A percentile compares a stretch with the other conserved stretches of the same genome.
Conservation (phyloP, 2,113 vertebrate species). For the Tauraco erythrolophus region DNA sequence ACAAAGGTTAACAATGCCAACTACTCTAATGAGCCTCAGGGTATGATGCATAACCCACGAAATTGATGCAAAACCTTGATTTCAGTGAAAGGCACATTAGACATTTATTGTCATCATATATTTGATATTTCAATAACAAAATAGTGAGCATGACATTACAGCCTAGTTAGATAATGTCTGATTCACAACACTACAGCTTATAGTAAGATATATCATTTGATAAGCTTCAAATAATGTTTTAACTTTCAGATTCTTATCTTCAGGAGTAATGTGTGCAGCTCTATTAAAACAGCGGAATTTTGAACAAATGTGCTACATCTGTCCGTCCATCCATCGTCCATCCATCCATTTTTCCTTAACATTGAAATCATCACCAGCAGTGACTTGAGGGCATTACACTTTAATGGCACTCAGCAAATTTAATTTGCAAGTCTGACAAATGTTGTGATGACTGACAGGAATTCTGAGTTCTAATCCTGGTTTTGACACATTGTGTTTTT, state of each 20-base stretch:
- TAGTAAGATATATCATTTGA: neutral
- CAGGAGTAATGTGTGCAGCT: neutral
- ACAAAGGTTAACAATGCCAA: neutral
- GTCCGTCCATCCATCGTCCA: accelerated
- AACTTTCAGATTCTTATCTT: neutral
- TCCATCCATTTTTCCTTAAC: neutral
- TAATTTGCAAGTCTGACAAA: neutral
- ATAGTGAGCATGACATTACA: neutral
- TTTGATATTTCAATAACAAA: neutral
- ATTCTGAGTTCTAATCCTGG: neutral
- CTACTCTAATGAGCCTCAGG: neutral
- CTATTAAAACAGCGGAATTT: neutral
- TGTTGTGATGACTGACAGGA: neutral
- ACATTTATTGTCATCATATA: neutral
- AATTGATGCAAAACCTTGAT: neutral
- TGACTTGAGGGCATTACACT: neutral
- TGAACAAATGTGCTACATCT: neutral
- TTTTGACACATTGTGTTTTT: neutral
- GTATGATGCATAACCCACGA: neutral
- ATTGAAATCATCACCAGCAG: neutral
- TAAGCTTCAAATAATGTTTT: neutral
- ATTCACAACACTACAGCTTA: neutral
- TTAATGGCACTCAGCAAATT: neutral
- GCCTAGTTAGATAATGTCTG: neutral
- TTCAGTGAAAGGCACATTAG: neutral